These are phyloP conservation scores for Nycticryphes semicollaris DNA, from an alignment of 2,113 vertebrate species.

Conservation along the genomic window DNA sequence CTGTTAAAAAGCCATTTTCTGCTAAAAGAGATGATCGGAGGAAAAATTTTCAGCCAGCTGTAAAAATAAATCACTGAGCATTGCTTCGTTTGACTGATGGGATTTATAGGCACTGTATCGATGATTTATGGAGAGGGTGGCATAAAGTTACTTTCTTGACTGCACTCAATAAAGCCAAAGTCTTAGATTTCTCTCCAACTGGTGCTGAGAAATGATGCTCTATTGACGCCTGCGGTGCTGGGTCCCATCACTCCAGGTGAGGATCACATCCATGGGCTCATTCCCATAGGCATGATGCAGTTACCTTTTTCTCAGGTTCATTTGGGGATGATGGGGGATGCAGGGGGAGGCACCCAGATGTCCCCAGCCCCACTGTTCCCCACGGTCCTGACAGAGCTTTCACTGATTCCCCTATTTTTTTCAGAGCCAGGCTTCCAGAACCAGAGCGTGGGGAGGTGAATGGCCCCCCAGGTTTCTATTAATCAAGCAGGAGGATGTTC, in stretches of 20 bases:
- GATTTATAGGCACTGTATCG: neutral
- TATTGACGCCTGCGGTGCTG: accelerated
- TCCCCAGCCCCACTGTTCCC: neutral
- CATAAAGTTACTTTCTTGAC: neutral
- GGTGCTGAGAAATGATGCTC: neutral
- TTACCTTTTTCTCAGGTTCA: neutral
- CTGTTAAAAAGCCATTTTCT: slow-evolving; percentile 23
- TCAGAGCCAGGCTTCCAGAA: neutral
- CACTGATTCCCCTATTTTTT: neutral
- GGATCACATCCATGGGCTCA: accelerated
- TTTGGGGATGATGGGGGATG: neutral
- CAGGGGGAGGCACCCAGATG: neutral
- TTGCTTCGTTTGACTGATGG: neutral
- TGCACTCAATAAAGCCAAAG: neutral
- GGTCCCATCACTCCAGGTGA: accelerated
- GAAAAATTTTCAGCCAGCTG: neutral
- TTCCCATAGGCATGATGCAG: accelerated
- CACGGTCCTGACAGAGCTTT: neutral
- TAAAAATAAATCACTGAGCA: neutral
- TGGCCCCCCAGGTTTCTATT: neutral
- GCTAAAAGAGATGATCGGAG: neutral
- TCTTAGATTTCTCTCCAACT: neutral
- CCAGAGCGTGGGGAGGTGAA: neutral
- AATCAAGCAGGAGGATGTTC: neutral
- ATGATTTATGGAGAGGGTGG: neutral